These are phyloP conservation scores for Erannis defoliaria DNA, from an alignment of 2,888 invertebrate genomes.

Conservation along the genomic window DNA sequence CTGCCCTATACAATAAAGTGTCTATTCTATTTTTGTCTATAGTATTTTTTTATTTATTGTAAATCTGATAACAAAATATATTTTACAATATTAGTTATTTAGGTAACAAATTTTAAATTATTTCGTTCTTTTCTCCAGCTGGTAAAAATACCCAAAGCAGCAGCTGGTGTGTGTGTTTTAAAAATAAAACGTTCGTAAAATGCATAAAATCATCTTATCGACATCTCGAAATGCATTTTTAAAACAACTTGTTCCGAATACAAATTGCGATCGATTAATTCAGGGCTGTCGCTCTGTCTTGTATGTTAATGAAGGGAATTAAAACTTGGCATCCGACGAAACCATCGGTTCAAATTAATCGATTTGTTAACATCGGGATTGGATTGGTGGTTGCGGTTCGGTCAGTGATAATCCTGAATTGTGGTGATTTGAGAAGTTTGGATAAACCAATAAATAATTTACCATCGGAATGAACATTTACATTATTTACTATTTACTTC, in stretches of 20 bases:
- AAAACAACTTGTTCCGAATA: slow-evolving; percentile 39
- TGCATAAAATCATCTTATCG: slow-evolving; percentile 19
- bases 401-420: slow-evolving; percentile 9
- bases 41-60: too few relatives aligned
- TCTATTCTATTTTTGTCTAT: too few relatives aligned
- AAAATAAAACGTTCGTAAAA: not conserved
- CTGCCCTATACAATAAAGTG: too few relatives aligned
- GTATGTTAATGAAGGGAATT: slow-evolving; percentile 41
- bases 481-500: too few relatives aligned
- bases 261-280: slow-evolving; percentile 47
- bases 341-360: slow-evolving; percentile 49
- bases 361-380: slow-evolving; percentile 42
- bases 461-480: not conserved
- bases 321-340: slow-evolving; percentile 34
- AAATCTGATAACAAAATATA: too few relatives aligned
- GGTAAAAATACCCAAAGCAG: not conserved
- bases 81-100: too few relatives aligned
- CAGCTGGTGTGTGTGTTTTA: not conserved
- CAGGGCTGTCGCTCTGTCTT: slow-evolving; percentile 36
- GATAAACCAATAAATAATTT: not conserved
- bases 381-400: slow-evolving; percentile 23
- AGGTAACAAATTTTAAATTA: too few relatives aligned
- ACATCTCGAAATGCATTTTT: slow-evolving; percentile 29
- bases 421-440: not conserved
- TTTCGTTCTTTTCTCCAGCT: too few relatives aligned